Conservation (phyloP, 2,113 vertebrate genomes). For the Gallinago undulata region DNA sequence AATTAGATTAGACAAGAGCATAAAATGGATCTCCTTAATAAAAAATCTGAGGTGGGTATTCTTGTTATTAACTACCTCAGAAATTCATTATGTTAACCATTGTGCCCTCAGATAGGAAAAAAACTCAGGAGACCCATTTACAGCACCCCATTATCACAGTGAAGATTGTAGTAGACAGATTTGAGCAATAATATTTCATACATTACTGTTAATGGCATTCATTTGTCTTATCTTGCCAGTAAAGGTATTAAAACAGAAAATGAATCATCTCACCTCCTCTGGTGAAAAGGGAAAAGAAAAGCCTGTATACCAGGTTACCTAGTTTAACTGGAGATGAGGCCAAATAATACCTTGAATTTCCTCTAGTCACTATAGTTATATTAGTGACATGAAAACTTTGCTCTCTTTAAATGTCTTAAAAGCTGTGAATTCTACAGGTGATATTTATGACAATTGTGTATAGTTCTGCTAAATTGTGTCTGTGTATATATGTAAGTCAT, state of each 20-base stretch:
- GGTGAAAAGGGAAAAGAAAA: background rate
- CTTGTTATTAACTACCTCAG: background rate
- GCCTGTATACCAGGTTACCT: background rate
- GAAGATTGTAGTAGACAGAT: background rate
- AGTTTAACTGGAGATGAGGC: background rate
- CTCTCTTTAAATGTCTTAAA: background rate
- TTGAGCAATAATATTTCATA: background rate
- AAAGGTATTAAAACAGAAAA: background rate
- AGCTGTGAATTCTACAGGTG: background rate
- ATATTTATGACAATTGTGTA: background rate
- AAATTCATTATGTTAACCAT: background rate
- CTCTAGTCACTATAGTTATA: accelerated
- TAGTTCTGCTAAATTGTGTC: background rate
- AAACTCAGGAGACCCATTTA: background rate
- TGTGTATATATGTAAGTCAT: too few species aligned
- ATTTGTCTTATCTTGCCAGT: background rate
- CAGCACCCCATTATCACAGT: background rate
- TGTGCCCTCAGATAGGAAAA: background rate
- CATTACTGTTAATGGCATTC: background rate
- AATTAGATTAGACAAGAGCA: background rate
- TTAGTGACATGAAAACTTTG: background rate
- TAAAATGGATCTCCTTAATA: background rate
- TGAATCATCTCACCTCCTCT: background rate
- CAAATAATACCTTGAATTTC: background rate
- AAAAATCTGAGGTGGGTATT: background rate